Evolutionary conservation across 1,140 invertebrate genomes (phyloP).

Genomic region (Drosophila ambigua): DNA sequence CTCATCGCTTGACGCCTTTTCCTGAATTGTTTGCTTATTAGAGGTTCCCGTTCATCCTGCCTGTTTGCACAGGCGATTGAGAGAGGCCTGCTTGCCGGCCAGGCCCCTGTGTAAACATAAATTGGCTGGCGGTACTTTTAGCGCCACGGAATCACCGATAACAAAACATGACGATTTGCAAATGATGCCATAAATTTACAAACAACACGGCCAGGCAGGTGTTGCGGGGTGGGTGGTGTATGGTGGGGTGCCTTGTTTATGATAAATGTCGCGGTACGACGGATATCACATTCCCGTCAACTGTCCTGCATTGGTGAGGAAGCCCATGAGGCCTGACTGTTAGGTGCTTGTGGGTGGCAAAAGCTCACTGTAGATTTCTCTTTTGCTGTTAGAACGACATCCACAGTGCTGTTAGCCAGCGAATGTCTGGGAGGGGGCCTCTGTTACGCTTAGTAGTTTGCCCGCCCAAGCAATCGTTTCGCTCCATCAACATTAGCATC

Average conservation of each 20-base stretch:
- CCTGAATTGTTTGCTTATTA: slow-evolving; percentile 55
- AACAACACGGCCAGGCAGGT: slow-evolving; percentile 15
- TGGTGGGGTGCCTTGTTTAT: slow-evolving; percentile 42
- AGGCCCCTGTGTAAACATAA: slow-evolving; percentile 47
- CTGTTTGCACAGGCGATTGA: slow-evolving; percentile 46
- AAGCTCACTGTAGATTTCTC: slow-evolving; percentile 61
- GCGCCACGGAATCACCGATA: slow-evolving; percentile 41
- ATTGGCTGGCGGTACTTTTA: slow-evolving; percentile 25
- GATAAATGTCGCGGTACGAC: slow-evolving; percentile 14
- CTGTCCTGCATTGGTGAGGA: too few relatives aligned
- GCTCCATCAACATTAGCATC: too few relatives aligned
- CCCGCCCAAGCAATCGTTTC: too few relatives aligned
- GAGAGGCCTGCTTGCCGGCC: slow-evolving; percentile 1
- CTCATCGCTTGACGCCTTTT: slow-evolving; percentile 39
- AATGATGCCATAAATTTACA: slow-evolving; percentile 70
- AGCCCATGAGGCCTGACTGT: not conserved
- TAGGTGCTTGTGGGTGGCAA: slow-evolving; percentile 10
- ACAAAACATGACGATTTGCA: slow-evolving; percentile 70
- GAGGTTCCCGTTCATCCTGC: slow-evolving; percentile 15
- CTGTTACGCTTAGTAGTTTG: too few relatives aligned
- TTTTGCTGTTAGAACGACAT: slow-evolving; percentile 57
- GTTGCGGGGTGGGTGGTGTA: not conserved
- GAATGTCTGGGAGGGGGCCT: too few relatives aligned
- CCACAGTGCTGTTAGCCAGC: slow-evolving; percentile 56
- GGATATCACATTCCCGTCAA: slow-evolving; percentile 15